Percentiles rank a stretch among this genome's conserved stretches.
Conservation (phyloP, 2,113 vertebrate species). For the Copsychus sechellarum region DNA sequence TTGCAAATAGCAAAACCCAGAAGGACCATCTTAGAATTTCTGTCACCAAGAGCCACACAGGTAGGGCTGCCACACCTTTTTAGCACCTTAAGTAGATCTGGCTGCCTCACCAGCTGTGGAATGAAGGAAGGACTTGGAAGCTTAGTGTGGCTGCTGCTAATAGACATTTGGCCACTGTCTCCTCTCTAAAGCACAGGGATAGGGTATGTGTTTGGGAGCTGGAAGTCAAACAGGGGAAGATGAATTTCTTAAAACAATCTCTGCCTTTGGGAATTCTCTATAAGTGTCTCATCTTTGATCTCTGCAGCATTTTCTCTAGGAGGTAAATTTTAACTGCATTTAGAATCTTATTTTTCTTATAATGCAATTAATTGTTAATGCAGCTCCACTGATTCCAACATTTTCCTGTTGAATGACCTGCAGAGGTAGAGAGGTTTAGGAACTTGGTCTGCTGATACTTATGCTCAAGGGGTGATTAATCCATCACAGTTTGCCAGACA, state of each 20-base stretch:
- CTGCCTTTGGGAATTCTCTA: not conserved
- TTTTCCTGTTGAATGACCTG: not conserved
- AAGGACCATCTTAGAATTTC: not conserved
- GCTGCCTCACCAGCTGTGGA: not conserved
- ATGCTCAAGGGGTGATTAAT: not conserved
- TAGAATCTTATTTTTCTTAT: not conserved
- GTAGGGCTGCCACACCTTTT: not conserved
- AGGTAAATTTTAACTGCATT: conserved; percentile 11
- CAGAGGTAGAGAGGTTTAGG: not conserved
- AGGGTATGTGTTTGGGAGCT: not conserved
- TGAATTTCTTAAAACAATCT: not conserved
- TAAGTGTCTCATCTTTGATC: not conserved
- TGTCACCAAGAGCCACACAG: not conserved
- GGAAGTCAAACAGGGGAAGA: not conserved
- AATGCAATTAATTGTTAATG: not conserved
- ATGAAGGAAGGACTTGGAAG: not conserved
- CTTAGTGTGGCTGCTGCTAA: not conserved
- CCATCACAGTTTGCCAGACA: not conserved
- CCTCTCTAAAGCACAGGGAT: not conserved
- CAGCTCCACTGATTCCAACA: not conserved
- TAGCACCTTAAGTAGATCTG: not conserved
- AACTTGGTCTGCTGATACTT: not conserved
- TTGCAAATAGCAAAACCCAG: not conserved
- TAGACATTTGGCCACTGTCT: not conserved
- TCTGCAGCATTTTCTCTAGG: not conserved